phyloP scores from a whole-genome alignment of 2,888 invertebrate species.

The Chrysomela aeneicollis region DNA sequence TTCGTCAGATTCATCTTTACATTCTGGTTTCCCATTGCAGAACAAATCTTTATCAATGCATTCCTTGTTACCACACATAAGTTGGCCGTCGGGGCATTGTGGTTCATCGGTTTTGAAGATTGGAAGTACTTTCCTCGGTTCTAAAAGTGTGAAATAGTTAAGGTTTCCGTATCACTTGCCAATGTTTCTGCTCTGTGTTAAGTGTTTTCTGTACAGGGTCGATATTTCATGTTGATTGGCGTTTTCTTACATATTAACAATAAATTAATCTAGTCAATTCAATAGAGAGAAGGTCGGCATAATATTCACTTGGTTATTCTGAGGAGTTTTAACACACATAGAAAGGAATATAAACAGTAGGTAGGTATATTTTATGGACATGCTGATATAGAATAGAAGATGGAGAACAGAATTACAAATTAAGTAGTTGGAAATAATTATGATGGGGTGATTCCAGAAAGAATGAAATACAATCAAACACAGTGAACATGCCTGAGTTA shows the following conservation, averaged over 20 bases:
- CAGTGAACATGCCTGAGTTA: not conserved
- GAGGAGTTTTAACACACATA: not conserved
- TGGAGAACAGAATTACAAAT: not conserved
- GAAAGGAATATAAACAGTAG: not conserved
- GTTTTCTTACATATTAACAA: slow-evolving; percentile 45
- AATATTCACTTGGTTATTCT: slow-evolving; percentile 20
- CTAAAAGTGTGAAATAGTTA: slow-evolving; percentile 64
- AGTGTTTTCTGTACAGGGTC: slow-evolving; percentile 43
- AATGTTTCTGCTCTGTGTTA: slow-evolving; percentile 16
- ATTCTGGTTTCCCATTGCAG: slow-evolving; percentile 92
- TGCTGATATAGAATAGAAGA: not conserved
- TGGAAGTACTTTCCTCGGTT: slow-evolving; percentile 88
- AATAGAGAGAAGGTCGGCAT: slow-evolving; percentile 45
- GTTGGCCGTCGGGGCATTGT: slow-evolving; percentile 87
- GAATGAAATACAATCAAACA: not conserved
- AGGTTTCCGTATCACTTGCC: slow-evolving; percentile 1
- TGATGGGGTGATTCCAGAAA: not conserved
- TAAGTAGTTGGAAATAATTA: not conserved
- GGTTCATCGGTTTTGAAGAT: slow-evolving; percentile 93
- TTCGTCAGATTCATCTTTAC: slow-evolving; percentile 94
- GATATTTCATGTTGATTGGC: slow-evolving; percentile 45
- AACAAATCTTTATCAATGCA: slow-evolving; percentile 91
- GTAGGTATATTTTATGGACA: not conserved
- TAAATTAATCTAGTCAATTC: slow-evolving; percentile 38
- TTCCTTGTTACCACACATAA: slow-evolving; percentile 91